Conservation (phyloP, 2,797 vertebrate genomes). For the Nothura maculosa region DNA sequence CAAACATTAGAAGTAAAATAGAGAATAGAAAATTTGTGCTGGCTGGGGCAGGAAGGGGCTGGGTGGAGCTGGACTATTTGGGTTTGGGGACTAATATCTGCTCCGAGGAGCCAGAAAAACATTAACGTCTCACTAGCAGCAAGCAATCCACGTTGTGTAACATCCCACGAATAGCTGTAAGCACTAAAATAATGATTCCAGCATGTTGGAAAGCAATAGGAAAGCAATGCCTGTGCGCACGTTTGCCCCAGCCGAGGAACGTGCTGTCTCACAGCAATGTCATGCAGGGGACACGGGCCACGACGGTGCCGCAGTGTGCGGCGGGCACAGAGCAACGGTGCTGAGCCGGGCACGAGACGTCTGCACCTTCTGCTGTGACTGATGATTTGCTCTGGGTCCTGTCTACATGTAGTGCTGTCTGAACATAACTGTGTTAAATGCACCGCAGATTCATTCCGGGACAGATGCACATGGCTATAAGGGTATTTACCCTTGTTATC, state of each 20-base stretch:
- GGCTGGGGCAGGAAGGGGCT: not conserved
- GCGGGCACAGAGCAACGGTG: not conserved
- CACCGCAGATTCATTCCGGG: not conserved
- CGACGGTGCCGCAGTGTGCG: not conserved
- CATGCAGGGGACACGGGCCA: rapidly evolving
- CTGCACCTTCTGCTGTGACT: not conserved
- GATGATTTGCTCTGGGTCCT: not conserved
- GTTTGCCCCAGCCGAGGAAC: rapidly evolving
- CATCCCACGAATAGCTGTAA: not conserved
- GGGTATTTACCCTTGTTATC: not conserved
- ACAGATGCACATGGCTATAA: not conserved
- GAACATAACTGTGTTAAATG: not conserved
- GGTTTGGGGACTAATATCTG: not conserved
- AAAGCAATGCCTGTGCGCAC: not conserved
- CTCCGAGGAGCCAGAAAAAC: not conserved
- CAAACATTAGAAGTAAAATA: not conserved
- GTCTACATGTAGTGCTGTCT: not conserved
- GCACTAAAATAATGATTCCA: not conserved
- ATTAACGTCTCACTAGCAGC: not conserved
- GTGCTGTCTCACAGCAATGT: not conserved
- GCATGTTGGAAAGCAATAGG: rapidly evolving
- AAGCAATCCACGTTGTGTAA: not conserved
- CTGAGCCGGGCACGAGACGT: rapidly evolving
- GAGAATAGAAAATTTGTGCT: not conserved
- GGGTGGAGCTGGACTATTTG: not conserved